Conservation (phyloP, 2,797 vertebrate species). For the Chiroxiphia lanceolata region DNA sequence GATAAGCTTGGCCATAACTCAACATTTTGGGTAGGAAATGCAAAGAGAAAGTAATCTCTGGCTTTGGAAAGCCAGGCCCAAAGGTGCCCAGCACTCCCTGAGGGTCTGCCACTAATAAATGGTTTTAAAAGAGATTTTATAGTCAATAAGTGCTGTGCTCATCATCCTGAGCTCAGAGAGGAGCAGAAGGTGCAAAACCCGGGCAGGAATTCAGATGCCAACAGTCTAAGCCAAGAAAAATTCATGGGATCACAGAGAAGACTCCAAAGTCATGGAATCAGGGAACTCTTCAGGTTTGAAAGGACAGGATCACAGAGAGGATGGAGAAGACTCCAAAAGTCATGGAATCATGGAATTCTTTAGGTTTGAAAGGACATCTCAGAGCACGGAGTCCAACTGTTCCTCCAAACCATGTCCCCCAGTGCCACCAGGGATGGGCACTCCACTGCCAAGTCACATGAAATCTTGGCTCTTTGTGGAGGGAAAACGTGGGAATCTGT, state of each 20-base stretch:
- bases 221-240: not conserved
- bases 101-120: not conserved
- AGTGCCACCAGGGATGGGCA: not conserved
- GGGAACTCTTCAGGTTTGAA: not conserved
- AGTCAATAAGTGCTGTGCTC: not conserved
- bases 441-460: no score
- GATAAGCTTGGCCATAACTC: slow-evolving; percentile 71
- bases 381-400: not conserved
- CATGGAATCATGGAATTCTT: no score
- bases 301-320: no score
- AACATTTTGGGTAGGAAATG: slow-evolving; percentile 49
- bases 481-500: not conserved
- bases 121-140: not conserved
- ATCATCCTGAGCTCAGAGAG: not conserved
- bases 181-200: not conserved
- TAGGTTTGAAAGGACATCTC: not conserved
- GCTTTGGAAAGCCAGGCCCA: not conserved
- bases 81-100: not conserved
- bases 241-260: accelerated
- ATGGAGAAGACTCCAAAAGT: no score
- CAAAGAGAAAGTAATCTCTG: slow-evolving; percentile 70
- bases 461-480: not conserved
- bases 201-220: not conserved
- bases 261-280: not conserved
- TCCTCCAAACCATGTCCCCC: no score